These are phyloP conservation scores for Caloenas nicobarica DNA, from an alignment of 2,113 vertebrate species.

Conservation along the genomic window DNA sequence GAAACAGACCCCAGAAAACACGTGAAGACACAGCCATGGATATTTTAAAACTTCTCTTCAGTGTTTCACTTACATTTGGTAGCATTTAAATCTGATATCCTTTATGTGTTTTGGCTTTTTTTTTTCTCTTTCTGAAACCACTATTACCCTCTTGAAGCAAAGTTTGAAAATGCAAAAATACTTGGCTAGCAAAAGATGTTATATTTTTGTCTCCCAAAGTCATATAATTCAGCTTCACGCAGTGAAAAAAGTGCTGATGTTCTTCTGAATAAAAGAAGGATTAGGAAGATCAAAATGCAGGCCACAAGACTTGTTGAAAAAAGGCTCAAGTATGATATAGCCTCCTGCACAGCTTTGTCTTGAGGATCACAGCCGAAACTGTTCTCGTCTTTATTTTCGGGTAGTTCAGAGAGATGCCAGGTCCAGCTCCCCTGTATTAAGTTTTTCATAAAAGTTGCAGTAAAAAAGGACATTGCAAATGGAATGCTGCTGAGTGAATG, in stretches of 20 bases:
- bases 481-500: slow-evolving; percentile 29
- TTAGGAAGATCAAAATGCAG: background rate
- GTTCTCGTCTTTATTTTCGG: background rate
- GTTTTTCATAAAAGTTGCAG: slow-evolving; percentile 15
- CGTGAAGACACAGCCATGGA: slow-evolving; percentile 2
- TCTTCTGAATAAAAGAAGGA: slow-evolving; percentile 44
- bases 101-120: background rate
- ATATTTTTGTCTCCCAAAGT: slow-evolving; percentile 6
- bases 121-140: background rate
- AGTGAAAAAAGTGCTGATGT: background rate
- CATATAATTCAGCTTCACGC: slow-evolving; percentile 15
- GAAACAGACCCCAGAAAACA: slow-evolving; percentile 38
- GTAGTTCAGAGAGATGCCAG: background rate
- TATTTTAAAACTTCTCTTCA: slow-evolving; percentile 55
- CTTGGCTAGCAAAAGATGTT: slow-evolving; percentile 7
- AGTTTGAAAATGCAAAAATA: slow-evolving; percentile 39
- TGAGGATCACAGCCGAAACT: background rate
- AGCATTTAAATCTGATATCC: slow-evolving; percentile 41
- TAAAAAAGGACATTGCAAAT: background rate
- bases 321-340: background rate
- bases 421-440: background rate
- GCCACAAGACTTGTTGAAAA: background rate
- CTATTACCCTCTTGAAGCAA: background rate
- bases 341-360: background rate
- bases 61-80: slow-evolving; percentile 49